Percentiles rank a stretch among this genome's conserved stretches.
Conservation (phyloP, 35 echinoderm and acorn worm genomes). For the Ophiothrix spiculata region DNA sequence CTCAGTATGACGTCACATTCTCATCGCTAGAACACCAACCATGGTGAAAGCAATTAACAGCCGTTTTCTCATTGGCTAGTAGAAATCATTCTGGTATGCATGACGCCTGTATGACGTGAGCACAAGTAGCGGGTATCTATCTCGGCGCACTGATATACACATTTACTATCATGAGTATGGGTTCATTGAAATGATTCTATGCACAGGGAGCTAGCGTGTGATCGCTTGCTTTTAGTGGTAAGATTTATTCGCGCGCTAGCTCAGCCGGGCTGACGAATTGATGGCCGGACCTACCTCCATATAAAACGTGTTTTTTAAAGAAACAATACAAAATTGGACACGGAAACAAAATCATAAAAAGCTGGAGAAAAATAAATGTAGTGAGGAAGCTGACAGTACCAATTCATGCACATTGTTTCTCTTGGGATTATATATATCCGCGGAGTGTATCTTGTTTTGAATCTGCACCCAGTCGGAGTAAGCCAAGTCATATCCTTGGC, state of each 20-base stretch:
- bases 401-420: background rate
- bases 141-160: slow-evolving; percentile 33
- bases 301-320: background rate
- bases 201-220: slow-evolving; percentile 24
- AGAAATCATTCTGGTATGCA: slow-evolving; percentile 30
- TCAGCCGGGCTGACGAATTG: background rate
- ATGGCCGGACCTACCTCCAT: background rate
- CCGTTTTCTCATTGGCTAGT: slow-evolving; percentile 10
- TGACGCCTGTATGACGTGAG: slow-evolving; percentile 29
- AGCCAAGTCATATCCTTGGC: too few relatives aligned
- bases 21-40: slow-evolving; percentile 22
- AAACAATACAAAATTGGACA: background rate
- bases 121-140: slow-evolving; percentile 37
- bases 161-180: slow-evolving; percentile 43
- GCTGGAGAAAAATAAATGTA: background rate
- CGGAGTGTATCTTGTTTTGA: background rate
- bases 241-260: slow-evolving; percentile 18
- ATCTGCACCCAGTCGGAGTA: too few relatives aligned
- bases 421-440: background rate
- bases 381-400: background rate
- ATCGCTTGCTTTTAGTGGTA: background rate
- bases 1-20: slow-evolving; percentile 40
- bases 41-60: slow-evolving; percentile 23
- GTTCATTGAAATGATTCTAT: slow-evolving; percentile 42
- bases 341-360: background rate